A percentile compares a stretch with the other conserved stretches of the same genome.
These are phyloP conservation scores for Trachelus troglodyta DNA, from an alignment of 2,888 invertebrate species.

Conservation along the genomic window DNA sequence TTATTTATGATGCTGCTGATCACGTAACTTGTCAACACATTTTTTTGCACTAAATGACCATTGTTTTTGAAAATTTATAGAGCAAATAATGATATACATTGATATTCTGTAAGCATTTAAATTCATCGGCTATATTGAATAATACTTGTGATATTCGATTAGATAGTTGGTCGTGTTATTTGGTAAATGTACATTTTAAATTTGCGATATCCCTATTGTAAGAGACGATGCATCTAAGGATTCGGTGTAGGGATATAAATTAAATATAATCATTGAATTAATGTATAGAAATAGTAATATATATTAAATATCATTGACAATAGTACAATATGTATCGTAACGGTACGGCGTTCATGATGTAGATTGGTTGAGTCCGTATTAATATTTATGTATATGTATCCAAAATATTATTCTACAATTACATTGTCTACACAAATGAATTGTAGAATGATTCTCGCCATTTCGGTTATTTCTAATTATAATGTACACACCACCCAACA, in stretches of 20 bases:
- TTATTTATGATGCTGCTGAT: background rate
- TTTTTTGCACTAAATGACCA: background rate
- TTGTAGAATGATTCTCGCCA: background rate
- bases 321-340: conserved; percentile 48
- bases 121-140: background rate
- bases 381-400: background rate
- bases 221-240: background rate
- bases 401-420: background rate
- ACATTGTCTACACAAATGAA: background rate
- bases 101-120: too few relatives aligned
- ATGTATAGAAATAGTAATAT: conserved; percentile 43
- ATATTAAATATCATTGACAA: conserved; percentile 47
- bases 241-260: background rate
- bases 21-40: background rate
- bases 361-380: background rate
- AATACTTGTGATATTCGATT: too few relatives aligned
- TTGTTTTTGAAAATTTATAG: background rate
- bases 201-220: background rate
- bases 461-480: background rate
- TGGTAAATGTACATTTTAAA: too few relatives aligned
- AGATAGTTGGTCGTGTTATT: too few relatives aligned
- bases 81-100: background rate
- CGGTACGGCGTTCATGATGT: conserved; percentile 26
- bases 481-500: background rate
- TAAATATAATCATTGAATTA: background rate